Evolutionary conservation across 2,888 invertebrate genomes (phyloP).

Genomic region (Orthonevra nobilis): DNA sequence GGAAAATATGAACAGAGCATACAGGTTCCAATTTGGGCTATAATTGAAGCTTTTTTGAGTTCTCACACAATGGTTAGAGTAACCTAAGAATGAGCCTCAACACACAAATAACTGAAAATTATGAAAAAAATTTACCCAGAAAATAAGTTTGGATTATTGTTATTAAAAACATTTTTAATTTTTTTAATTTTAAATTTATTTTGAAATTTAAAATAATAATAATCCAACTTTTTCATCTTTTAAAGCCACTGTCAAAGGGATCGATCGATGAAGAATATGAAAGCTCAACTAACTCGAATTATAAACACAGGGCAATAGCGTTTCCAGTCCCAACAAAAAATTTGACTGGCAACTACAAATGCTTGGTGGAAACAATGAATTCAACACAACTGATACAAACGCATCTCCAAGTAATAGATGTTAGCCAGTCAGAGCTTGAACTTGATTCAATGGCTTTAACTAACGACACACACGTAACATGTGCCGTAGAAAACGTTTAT

Average conservation of each 20-base stretch:
- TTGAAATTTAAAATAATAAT: too few relatives aligned
- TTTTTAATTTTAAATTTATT: too few relatives aligned
- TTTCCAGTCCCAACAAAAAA: constrained; percentile 41
- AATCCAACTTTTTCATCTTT: background rate
- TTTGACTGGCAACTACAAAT: constrained; percentile 48
- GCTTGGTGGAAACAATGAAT: constrained; percentile 39
- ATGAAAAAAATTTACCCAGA: too few relatives aligned
- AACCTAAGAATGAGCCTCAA: too few relatives aligned
- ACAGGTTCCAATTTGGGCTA: too few relatives aligned
- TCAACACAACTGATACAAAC: constrained; percentile 28
- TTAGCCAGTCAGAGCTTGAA: constrained; percentile 32
- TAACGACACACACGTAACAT: constrained; percentile 46
- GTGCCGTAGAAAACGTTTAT: constrained; percentile 51
- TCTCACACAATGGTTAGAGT: too few relatives aligned
- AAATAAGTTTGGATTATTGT: too few relatives aligned
- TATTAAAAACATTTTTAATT: too few relatives aligned
- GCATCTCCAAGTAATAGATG: constrained; percentile 50
- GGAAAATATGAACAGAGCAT: too few relatives aligned
- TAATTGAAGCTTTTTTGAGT: too few relatives aligned
- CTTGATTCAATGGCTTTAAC: constrained; percentile 7
- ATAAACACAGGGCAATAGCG: constrained; percentile 40
- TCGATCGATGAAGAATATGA: constrained; percentile 45
- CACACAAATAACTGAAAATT: too few relatives aligned
- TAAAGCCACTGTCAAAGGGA: constrained; percentile 40
- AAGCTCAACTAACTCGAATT: constrained; percentile 22